These are phyloP conservation scores for Heliconius congener DNA, from an alignment of 1,140 invertebrate species.

Conservation along the genomic window DNA sequence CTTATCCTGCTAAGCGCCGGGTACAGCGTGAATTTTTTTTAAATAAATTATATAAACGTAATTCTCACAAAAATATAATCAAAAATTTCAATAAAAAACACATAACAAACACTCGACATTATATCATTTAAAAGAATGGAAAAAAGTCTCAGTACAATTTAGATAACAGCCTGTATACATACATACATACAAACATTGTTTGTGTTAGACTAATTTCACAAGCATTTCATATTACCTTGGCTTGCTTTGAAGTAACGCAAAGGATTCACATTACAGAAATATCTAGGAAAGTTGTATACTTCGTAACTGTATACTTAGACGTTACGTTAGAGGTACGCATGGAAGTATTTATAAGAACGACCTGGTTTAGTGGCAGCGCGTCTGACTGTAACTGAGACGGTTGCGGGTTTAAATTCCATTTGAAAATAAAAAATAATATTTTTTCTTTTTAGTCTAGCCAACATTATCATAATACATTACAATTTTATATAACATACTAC, in stretches of 20 bases:
- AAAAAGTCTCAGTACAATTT: conserved; percentile 1
- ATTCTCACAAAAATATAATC: background rate
- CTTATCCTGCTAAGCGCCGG: too few relatives aligned
- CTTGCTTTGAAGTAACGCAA: conserved; percentile 17
- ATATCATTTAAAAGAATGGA: background rate
- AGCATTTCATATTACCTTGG: conserved; percentile 19
- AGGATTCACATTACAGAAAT: conserved; percentile 18
- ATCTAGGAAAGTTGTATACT: conserved; percentile 2
- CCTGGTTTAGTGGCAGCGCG: too few relatives aligned
- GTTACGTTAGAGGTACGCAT: background rate
- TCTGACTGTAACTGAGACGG: too few relatives aligned
- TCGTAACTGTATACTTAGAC: conserved; percentile 4
- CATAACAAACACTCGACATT: background rate
- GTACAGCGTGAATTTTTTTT: too few relatives aligned
- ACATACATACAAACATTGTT: background rate
- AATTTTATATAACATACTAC: too few relatives aligned
- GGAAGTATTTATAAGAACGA: too few relatives aligned
- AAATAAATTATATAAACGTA: too few relatives aligned
- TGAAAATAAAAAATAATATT: too few relatives aligned
- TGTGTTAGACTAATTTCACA: conserved; percentile 14
- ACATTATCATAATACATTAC: too few relatives aligned
- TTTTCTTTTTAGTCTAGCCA: too few relatives aligned
- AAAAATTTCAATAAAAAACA: background rate
- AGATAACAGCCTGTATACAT: conserved; percentile 4
- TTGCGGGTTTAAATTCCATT: too few relatives aligned